These are phyloP conservation scores for Egretta garzetta DNA, from an alignment of 2,113 vertebrate genomes.

Conservation along the genomic window DNA sequence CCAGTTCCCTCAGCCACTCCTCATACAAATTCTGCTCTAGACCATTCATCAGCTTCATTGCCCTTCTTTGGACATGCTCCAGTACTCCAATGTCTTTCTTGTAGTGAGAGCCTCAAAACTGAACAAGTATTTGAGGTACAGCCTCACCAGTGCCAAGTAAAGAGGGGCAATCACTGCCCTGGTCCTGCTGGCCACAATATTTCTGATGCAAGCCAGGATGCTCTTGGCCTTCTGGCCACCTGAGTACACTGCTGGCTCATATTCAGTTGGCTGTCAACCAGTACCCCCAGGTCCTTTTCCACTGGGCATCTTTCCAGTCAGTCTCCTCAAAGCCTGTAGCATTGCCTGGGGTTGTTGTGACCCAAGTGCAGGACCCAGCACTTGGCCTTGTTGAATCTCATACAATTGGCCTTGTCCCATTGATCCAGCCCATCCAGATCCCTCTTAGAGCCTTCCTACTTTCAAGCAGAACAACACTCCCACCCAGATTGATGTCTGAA, in stretches of 20 bases:
- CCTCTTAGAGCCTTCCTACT: background rate
- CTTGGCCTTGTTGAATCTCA: background rate
- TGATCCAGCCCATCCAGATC: background rate
- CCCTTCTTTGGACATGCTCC: background rate
- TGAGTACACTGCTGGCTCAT: background rate
- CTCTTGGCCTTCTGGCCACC: background rate
- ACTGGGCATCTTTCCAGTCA: accelerated
- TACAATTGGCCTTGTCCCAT: background rate
- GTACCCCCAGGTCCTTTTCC: background rate
- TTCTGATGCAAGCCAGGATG: background rate
- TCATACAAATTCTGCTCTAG: background rate
- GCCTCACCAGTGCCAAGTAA: background rate
- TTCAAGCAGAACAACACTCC: background rate
- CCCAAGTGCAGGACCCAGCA: accelerated
- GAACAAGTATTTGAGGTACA: background rate
- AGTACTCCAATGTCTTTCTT: background rate
- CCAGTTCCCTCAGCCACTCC: background rate
- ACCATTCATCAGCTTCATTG: background rate
- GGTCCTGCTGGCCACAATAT: background rate
- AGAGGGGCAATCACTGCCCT: background rate
- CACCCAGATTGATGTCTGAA: background rate
- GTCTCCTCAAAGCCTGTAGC: background rate
- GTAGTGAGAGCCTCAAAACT: background rate
- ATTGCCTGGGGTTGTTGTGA: background rate
- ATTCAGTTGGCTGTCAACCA: accelerated